Evolutionary conservation across 2,888 invertebrate species (phyloP), one percentile per base, ranked within the genome.

Genomic region (Ectemnius cavifrons): DNA sequence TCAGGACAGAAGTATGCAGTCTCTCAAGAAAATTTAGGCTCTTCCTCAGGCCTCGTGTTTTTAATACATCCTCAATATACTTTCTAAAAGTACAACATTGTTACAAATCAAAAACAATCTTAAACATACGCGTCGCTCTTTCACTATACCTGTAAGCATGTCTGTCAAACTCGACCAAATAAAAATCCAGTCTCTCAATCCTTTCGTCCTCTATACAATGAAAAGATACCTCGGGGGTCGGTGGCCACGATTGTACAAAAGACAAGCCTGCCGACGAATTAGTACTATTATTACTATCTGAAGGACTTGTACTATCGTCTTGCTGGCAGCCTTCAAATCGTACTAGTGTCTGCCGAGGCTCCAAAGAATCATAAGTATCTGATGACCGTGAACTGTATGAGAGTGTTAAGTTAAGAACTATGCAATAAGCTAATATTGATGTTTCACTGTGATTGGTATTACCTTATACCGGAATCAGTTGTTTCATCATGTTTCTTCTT

Each of bases 61-160:
- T 97, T 69, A 98, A 91, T 71, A 96, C 95, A 88, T 96, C 96
- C 89, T 97, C 96, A 82, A 98, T 97, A 87, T 96, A 98, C 82
- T 95, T 94, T 78, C 97, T 94, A 75, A 18, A 72, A 63, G 23
- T 52, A 2, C 49, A 56, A 59, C 8, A 59, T 59, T n/a, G 5
- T 23, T 16, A 62, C 0, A 28, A 11, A 47, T 45, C 28, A 37
- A 8, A 23, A 2, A 56, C 52, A 46, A 59, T 49, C 16, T 57
- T 28, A 57, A 28, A n/a, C 16, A 14, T 27, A 64, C 16, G 16
- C 16, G 16, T 52, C n/a, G 52, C 16, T 52, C 6, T 52, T 52
- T 14, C n/a, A 52, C 56, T 27, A 8, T 67, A 89, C 89, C 89
- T 89, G 70, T 90, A 90, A 5, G 87, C 84, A 16, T 85, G 84